Conservation (phyloP, 1,140 invertebrate genomes). For the Aphis gossypii region DNA sequence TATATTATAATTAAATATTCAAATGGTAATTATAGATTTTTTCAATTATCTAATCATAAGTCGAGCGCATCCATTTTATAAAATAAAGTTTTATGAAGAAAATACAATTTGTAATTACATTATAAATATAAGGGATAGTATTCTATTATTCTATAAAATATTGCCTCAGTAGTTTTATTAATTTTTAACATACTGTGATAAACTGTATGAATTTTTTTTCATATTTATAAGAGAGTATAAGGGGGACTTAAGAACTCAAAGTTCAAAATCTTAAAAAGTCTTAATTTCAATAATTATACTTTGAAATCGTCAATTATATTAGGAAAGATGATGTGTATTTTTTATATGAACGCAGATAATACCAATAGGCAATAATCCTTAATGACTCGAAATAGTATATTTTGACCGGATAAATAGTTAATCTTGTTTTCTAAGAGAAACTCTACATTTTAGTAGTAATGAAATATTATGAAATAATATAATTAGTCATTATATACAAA, state of each 20-base stretch:
- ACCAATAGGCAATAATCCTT: not conserved
- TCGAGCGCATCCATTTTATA: not conserved
- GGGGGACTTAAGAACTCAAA: no score
- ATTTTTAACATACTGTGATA: not conserved
- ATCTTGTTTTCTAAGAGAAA: not conserved
- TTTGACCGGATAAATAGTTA: not conserved
- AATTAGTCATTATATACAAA: not conserved
- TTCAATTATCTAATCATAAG: not conserved
- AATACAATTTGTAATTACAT: not conserved
- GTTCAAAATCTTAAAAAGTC: not conserved
- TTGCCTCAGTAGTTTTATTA: not conserved
- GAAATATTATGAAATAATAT: not conserved
- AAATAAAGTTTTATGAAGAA: not conserved
- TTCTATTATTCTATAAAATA: not conserved
- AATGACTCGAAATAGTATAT: not conserved
- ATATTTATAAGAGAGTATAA: not conserved
- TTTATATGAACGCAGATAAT: not conserved
- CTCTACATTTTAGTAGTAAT: not conserved
- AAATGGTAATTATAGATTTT: no score
- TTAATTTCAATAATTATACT: not conserved
- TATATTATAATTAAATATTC: no score
- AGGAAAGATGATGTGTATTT: not conserved
- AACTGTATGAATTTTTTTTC: not conserved
- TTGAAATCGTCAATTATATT: not conserved
- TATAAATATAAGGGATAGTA: not conserved